These are phyloP conservation scores for Erinaceus europaeus DNA, from an alignment of 2,113 vertebrate genomes.

Conservation along the genomic window DNA sequence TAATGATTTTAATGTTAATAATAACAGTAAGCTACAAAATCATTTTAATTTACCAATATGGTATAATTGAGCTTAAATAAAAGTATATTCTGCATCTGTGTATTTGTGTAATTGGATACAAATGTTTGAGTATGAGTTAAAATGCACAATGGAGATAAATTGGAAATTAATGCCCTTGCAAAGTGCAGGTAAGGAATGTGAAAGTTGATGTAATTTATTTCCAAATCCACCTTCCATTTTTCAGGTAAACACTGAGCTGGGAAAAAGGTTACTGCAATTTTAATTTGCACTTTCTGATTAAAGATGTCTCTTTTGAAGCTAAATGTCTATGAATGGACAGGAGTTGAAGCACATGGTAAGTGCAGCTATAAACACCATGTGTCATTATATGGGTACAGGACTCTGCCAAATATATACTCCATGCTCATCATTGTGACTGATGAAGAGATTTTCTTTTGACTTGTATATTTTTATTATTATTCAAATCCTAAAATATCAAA, in stretches of 20 bases:
- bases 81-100: not conserved
- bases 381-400: not conserved
- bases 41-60: constrained; percentile 46
- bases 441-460: constrained; percentile 22
- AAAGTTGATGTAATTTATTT: not conserved
- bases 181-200: not conserved
- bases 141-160: not conserved
- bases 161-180: not conserved
- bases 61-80: constrained; percentile 37
- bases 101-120: not conserved
- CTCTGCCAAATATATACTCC: not conserved
- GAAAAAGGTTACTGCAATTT: not conserved
- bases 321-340: not conserved
- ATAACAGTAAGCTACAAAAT: not conserved
- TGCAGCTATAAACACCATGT: not conserved
- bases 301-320: not conserved
- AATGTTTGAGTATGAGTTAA: constrained; percentile 27
- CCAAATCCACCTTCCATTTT: not conserved
- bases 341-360: not conserved
- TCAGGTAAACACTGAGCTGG: not conserved
- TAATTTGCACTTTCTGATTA: not conserved
- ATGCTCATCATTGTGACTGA: not conserved
- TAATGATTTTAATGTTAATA: too few relatives aligned
- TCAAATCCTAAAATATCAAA: constrained; percentile 50
- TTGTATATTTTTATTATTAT: constrained; percentile 22